phyloP scores from a whole-genome alignment of 2,797 vertebrate species.

The Spinibarbus caldwelli region DNA sequence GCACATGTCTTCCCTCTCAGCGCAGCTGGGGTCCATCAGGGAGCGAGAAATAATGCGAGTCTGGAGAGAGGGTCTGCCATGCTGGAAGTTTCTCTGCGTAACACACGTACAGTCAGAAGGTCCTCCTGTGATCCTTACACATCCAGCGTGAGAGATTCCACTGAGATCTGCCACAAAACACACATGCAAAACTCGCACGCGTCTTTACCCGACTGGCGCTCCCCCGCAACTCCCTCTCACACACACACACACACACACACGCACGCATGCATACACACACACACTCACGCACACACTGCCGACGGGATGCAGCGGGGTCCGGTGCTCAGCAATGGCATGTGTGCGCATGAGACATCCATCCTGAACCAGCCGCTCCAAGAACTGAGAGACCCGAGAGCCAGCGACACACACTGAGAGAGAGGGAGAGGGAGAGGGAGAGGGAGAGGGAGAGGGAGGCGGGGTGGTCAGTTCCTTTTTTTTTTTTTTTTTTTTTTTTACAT shows the following conservation, averaged over 20 bases:
- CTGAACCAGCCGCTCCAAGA: constrained; percentile 67
- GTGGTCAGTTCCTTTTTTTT: neutral
- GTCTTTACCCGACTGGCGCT: constrained; percentile 1
- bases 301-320: constrained; percentile 30
- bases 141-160: constrained; percentile 52
- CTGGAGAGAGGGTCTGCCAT: constrained; percentile 46
- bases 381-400: constrained; percentile 58
- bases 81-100: constrained; percentile 42
- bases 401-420: constrained; percentile 40
- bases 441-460: neutral
- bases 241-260: constrained; percentile 14
- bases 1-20: constrained; percentile 67
- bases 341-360: constrained; percentile 77
- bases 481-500: neutral
- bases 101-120: constrained; percentile 23
- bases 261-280: neutral
- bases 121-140: constrained; percentile 46
- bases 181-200: constrained; percentile 48
- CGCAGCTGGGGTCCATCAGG: constrained; percentile 49
- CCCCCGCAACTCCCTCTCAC: constrained; percentile 21
- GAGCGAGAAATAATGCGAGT: constrained; percentile 19
- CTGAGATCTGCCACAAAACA: constrained; percentile 38
- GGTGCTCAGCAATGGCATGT: constrained; percentile 62
- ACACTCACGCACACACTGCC: constrained; percentile 6
- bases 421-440: constrained; percentile 24